A percentile compares a stretch with the other conserved stretches of the same genome.
These are phyloP conservation scores for Rhagonycha lutea DNA, from an alignment of 2,888 invertebrate genomes.

Conservation along the genomic window DNA sequence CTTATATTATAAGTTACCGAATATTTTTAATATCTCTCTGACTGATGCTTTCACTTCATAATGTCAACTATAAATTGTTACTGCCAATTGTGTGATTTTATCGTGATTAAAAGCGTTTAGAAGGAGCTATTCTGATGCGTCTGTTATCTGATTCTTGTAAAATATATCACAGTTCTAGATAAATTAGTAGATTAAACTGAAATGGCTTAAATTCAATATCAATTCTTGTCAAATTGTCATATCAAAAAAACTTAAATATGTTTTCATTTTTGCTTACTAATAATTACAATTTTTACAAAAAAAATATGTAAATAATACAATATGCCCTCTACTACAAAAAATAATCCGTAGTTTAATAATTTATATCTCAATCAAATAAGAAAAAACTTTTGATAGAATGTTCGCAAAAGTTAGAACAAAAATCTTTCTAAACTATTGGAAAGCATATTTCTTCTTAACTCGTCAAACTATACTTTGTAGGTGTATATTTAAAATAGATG, in stretches of 20 bases:
- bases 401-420: no score
- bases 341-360: no score
- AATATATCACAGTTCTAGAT: neutral
- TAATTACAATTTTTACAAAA: no score
- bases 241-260: neutral
- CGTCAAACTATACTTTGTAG: no score
- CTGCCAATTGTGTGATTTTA: neutral
- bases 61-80: neutral
- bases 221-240: neutral
- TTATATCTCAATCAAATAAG: no score
- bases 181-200: neutral
- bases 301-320: no score
- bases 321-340: no score
- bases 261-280: neutral
- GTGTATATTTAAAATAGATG: no score
- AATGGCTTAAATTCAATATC: neutral
- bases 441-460: no score
- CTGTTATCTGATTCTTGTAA: neutral
- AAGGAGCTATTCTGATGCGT: neutral
- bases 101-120: neutral
- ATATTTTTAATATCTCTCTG: neutral
- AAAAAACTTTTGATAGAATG: no score
- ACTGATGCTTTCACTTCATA: neutral
- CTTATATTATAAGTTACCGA: neutral
- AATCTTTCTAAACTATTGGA: no score